Base-by-base conservation (phyloP, 2,113 vertebrate genomes). In the Semnornis frantzii region DNA sequence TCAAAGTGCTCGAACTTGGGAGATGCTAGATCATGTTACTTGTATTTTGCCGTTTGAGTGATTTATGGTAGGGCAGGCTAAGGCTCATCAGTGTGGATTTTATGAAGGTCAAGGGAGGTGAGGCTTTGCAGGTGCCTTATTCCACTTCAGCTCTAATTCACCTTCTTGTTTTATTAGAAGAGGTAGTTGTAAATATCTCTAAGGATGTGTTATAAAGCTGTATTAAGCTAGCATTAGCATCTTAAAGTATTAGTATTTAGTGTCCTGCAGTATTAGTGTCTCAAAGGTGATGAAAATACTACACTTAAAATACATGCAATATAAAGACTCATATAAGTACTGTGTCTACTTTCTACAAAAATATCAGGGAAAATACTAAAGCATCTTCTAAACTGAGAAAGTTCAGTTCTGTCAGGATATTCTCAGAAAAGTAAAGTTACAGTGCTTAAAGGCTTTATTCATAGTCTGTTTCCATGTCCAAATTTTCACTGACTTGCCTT, bases 171-270 rank as follows among this genome's bases (percentile, higher is more conserved):
- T 95, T 92, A 85, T 89, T 92, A 68, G 89, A 65, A 87, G 23
- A 28, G 34, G 63, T 93, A 87, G 75, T 89, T 93, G 91, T 92
- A 95, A 94, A 89, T 95, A 87, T 91, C 91, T 96, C 68, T 74
- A 34, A 57, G 72, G 76, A 93, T 0, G 48, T 96, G 95, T 95
- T 97, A 87, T 87, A 96, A 96, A 93, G 95, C 96, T 95, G 75
- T 77, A 71, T 95, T 96, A 94, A 92, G 94, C 87, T 92, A 87
- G 91, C 50, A 87, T 96, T 95, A 96, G 33, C 6, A 5, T 94
- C 84, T 96, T 93, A 94, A 48, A 2, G 27, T 89, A 80, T 94
- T 92, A 96, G 82, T 85, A 85, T 80, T 93, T 94, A 87, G 23
- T 2, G 1, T 92, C 93, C 71, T 83, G 70, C 48, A 68, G 91